Evolutionary conservation across 2,113 vertebrate genomes (phyloP).

Genomic region (Pseudorasbora parva): DNA sequence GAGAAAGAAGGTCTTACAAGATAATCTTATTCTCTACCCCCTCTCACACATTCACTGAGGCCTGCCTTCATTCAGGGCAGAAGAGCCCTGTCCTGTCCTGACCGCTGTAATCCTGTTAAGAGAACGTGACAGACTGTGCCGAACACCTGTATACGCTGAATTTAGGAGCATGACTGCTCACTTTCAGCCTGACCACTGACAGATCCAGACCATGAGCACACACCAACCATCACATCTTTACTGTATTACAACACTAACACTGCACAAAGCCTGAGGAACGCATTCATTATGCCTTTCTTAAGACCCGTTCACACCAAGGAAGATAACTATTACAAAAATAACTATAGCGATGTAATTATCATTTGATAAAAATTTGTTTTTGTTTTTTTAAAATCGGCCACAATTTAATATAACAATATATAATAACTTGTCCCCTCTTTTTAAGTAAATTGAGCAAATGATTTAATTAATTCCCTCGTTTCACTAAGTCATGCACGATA

Average conservation of each 20-base stretch:
- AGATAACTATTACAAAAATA: too few relatives aligned
- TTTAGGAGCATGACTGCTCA: slow-evolving; percentile 50
- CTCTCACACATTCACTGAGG: slow-evolving; percentile 6
- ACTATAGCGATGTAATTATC: too few relatives aligned
- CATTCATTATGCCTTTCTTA: too few relatives aligned
- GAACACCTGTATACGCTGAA: slow-evolving; percentile 46
- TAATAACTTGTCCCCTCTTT: too few relatives aligned
- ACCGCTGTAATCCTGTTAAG: slow-evolving; percentile 74
- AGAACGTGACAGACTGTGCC: slow-evolving; percentile 69
- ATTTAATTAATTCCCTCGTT: too few relatives aligned
- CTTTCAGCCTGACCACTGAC: not conserved
- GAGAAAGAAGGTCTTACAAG: not conserved
- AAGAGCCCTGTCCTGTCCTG: slow-evolving; percentile 40
- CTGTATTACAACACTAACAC: not conserved
- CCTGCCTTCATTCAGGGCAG: slow-evolving; percentile 56
- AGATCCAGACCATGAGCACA: not conserved
- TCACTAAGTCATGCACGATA: too few relatives aligned
- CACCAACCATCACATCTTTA: not conserved
- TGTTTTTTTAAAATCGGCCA: too few relatives aligned
- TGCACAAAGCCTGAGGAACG: too few relatives aligned
- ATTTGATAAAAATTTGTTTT: too few relatives aligned
- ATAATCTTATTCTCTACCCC: slow-evolving; percentile 14
- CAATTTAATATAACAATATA: too few relatives aligned
- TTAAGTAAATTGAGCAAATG: too few relatives aligned
- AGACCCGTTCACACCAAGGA: too few relatives aligned